Percentiles rank a stretch among this genome's conserved stretches.
phyloP scores from a whole-genome alignment of 2,113 vertebrate genomes.

The Dunckerocampus dactyliophorus region DNA sequence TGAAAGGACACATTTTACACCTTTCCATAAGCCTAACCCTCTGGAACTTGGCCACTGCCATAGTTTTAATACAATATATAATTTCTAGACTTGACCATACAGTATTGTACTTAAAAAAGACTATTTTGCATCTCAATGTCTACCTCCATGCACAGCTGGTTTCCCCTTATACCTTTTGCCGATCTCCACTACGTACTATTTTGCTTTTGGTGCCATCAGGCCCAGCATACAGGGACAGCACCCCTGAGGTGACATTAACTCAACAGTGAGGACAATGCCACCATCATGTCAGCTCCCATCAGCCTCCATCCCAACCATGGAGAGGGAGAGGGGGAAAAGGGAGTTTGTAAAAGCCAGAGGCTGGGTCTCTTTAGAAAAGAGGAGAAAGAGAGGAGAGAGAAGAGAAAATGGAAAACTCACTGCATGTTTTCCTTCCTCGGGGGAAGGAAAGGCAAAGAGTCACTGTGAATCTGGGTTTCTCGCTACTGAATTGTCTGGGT shows the following conservation, averaged over 20 bases:
- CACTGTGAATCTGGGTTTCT: constrained; percentile 55
- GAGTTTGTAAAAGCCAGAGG: constrained; percentile 43
- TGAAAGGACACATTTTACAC: neutral
- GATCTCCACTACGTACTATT: constrained; percentile 21
- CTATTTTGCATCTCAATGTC: constrained; percentile 28
- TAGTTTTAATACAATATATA: neutral
- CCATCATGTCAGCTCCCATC: constrained; percentile 65
- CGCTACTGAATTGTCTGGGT: constrained; percentile 39
- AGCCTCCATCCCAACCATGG: constrained; percentile 48
- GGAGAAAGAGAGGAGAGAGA: constrained; percentile 41
- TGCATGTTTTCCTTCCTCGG: constrained; percentile 40
- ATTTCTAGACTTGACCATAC: neutral
- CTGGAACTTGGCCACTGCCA: neutral
- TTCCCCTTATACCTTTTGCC: constrained; percentile 9
- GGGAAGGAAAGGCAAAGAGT: constrained; percentile 42
- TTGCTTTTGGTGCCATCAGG: constrained; percentile 50
- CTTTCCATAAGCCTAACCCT: neutral
- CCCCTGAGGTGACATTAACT: constrained; percentile 64
- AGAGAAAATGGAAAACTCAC: constrained; percentile 47
- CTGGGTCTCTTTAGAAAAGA: constrained; percentile 54
- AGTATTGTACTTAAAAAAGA: constrained; percentile 14
- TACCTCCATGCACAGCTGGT: constrained; percentile 28
- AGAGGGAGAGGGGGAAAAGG: constrained; percentile 22
- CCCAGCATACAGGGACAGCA: constrained; percentile 45
- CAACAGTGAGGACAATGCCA: constrained; percentile 59